Percentiles rank a stretch among this genome's conserved stretches.
Evolutionary conservation across 2,888 invertebrate genomes (phyloP).

Genomic region (Drosophila parthenogenetica): DNA sequence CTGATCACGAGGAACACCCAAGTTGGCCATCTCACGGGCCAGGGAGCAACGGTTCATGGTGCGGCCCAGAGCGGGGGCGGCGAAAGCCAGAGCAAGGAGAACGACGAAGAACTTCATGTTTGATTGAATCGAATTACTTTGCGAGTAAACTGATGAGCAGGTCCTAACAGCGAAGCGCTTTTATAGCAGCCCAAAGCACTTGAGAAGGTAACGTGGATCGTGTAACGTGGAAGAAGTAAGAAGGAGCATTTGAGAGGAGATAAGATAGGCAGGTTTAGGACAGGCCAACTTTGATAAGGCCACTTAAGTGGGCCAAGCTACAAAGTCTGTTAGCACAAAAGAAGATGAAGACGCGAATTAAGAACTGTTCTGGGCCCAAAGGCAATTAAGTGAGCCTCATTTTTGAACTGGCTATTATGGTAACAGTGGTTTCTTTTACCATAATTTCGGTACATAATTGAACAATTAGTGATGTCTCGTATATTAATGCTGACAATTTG

Average conservation of each 20-base stretch:
- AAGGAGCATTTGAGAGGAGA: conserved; percentile 9
- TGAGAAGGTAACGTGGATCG: background rate
- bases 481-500: conserved; percentile 40
- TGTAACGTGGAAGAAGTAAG: conserved; percentile 13
- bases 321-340: background rate
- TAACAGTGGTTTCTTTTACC: conserved; percentile 58
- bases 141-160: conserved; percentile 50
- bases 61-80: conserved; percentile 62
- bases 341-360: background rate
- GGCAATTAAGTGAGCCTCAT: conserved; percentile 2
- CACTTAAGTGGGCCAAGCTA: background rate
- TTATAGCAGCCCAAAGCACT: conserved; percentile 32
- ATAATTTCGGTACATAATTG: conserved; percentile 46
- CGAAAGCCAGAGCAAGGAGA: conserved; percentile 58
- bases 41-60: conserved; percentile 70
- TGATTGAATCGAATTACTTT: conserved; percentile 16
- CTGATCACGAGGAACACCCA: conserved; percentile 70
- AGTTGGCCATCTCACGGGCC: conserved; percentile 70
- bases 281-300: background rate
- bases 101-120: conserved; percentile 59
- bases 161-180: conserved; percentile 18
- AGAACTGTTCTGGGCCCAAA: conserved; percentile 31
- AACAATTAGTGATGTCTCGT: conserved; percentile 52
- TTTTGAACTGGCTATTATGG: conserved; percentile 49
- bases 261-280: conserved; percentile 28